Evolutionary conservation across 2,888 invertebrate genomes (phyloP).

Genomic region (Acleris literana): DNA sequence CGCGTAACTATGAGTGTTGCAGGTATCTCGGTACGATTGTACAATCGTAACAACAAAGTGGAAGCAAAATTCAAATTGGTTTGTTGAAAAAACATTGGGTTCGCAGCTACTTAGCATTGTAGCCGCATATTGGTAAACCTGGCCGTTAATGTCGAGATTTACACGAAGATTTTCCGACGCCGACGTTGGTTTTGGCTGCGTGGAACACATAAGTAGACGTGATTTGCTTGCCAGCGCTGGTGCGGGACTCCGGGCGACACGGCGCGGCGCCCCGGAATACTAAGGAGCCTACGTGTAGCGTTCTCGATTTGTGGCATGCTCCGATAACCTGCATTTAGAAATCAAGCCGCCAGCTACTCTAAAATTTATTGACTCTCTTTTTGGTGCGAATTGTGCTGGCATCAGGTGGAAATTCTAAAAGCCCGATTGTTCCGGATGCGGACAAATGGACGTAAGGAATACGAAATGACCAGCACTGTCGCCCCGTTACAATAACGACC

Average conservation of each 20-base stretch:
- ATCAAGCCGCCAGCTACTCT: slow-evolving; percentile 75
- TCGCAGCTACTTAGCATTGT: slow-evolving; percentile 61
- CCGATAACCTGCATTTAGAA: slow-evolving; percentile 83
- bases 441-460: slow-evolving; percentile 59
- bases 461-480: slow-evolving; percentile 48
- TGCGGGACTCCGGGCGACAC: slow-evolving; percentile 71
- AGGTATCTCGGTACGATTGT: slow-evolving; percentile 5
- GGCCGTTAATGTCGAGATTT: slow-evolving; percentile 81
- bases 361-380: slow-evolving; percentile 78
- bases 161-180: slow-evolving; percentile 78
- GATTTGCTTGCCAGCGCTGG: slow-evolving; percentile 71
- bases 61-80: slow-evolving; percentile 24
- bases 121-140: slow-evolving; percentile 74
- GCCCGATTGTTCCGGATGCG: slow-evolving; percentile 51
- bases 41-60: slow-evolving; percentile 10
- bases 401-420: slow-evolving; percentile 62
- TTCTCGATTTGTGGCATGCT: slow-evolving; percentile 79
- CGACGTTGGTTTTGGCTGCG: slow-evolving; percentile 72
- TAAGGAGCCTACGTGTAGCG: slow-evolving; percentile 76
- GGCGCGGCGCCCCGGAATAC: slow-evolving; percentile 71
- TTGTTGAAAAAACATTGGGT: slow-evolving; percentile 28
- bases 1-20: slow-evolving; percentile 1
- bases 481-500: slow-evolving; percentile 43
- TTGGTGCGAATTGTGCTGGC: slow-evolving; percentile 62
- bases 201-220: slow-evolving; percentile 82